Conservation (phyloP, 2,888 invertebrate genomes). For the Drosophila formosana region DNA sequence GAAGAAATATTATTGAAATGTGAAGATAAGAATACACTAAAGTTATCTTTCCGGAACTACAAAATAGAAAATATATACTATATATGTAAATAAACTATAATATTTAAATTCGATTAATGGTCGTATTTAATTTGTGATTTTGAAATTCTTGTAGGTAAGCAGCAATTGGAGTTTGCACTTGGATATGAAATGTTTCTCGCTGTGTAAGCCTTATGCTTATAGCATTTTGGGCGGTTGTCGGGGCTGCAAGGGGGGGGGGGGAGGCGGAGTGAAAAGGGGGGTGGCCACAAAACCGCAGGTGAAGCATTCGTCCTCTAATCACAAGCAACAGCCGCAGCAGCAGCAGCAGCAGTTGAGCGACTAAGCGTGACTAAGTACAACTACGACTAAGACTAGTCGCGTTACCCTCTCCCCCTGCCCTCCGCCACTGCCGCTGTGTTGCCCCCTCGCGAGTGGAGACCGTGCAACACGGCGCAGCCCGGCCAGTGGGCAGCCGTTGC, state of each 20-base stretch:
- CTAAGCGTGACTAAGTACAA: conserved; percentile 78
- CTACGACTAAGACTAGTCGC: conserved; percentile 40
- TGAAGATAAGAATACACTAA: too few species aligned
- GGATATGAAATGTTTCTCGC: not conserved
- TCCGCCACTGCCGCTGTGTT: not conserved
- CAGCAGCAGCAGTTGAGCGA: conserved; percentile 32
- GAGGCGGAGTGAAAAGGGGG: not conserved
- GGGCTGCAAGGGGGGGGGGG: not conserved
- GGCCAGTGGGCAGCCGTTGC: conserved; percentile 58
- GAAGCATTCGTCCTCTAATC: conserved; percentile 73
- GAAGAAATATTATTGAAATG: too few species aligned
- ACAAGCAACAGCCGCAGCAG: conserved; percentile 46
- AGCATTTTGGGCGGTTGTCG: conserved; percentile 3
- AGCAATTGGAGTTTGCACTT: too few species aligned
- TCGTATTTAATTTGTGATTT: too few species aligned
- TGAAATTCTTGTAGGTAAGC: too few species aligned
- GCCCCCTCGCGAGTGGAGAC: conserved; percentile 1
- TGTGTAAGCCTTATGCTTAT: conserved; percentile 41
- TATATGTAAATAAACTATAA: too few species aligned
- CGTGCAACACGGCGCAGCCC: conserved; percentile 44
- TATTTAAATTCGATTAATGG: too few species aligned
- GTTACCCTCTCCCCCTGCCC: conserved; percentile 4
- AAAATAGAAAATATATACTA: too few species aligned
- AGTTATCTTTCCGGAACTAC: too few species aligned
- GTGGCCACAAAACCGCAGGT: conserved; percentile 44